A percentile compares a stretch with the other conserved stretches of the same genome.
Evolutionary conservation across 2,888 invertebrate genomes (phyloP).

Genomic region (Arrhopalites spinosus): DNA sequence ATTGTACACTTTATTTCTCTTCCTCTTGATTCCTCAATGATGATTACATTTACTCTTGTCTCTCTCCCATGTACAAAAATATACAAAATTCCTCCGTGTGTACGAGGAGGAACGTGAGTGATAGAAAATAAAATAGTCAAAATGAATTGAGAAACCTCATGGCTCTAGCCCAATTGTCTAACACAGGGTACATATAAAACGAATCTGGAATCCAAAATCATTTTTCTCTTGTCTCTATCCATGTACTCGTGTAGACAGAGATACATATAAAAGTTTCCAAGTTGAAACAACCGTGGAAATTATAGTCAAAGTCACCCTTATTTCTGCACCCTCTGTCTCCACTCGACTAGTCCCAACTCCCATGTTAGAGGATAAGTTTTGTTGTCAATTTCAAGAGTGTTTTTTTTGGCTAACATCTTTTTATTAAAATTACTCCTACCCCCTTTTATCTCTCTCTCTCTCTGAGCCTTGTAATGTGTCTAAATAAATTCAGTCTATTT

Average conservation of each 20-base stretch:
- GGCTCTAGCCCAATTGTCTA: too few species aligned
- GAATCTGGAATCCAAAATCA: slow-evolving; percentile 27
- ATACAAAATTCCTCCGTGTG: not conserved
- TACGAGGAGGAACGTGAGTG: not conserved
- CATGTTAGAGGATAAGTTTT: too few species aligned
- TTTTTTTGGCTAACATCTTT: slow-evolving; percentile 20
- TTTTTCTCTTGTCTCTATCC: not conserved
- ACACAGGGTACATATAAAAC: slow-evolving; percentile 17
- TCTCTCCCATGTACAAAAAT: not conserved
- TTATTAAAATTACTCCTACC: slow-evolving; percentile 33
- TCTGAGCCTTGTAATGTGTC: not conserved
- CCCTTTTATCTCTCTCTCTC: not conserved
- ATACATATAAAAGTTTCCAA: too few species aligned
- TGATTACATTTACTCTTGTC: not conserved
- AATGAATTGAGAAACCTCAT: slow-evolving; percentile 8
- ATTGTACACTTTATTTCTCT: not conserved
- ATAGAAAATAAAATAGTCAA: not conserved
- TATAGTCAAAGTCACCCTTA: too few species aligned
- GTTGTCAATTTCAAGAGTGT: slow-evolving; percentile 24
- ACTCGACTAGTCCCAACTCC: too few species aligned
- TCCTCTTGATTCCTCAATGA: not conserved
- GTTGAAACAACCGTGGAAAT: too few species aligned
- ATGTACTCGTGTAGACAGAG: not conserved
- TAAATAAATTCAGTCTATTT: not conserved
- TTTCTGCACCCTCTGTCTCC: too few species aligned